A percentile compares a stretch with the other conserved stretches of the same genome.
These are phyloP conservation scores for Zonitis immaculata DNA, from an alignment of 2,888 invertebrate genomes.

Conservation along the genomic window DNA sequence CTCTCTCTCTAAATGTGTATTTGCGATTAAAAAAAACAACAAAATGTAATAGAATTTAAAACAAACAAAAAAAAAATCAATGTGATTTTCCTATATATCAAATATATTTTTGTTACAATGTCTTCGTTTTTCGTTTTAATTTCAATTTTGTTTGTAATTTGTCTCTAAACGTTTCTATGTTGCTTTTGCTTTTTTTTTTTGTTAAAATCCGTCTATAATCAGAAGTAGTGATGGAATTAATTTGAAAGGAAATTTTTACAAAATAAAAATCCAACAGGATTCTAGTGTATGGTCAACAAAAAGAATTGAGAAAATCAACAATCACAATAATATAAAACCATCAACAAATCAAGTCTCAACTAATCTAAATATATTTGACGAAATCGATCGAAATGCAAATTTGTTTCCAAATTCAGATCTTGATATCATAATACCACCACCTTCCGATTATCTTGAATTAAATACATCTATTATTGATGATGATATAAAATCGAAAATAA, in stretches of 20 bases:
- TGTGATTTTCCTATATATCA: slow-evolving; percentile 43
- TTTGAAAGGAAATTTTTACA: no score
- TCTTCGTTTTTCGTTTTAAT: slow-evolving; percentile 20
- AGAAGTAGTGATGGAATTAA: no score
- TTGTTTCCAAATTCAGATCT: neutral
- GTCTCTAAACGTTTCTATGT: slow-evolving; percentile 18
- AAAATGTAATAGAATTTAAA: no score
- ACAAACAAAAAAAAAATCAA: slow-evolving; percentile 26
- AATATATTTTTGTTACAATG: slow-evolving; percentile 45
- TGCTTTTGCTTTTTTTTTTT: slow-evolving; percentile 14
- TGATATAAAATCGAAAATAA: no score
- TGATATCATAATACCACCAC: slow-evolving; percentile 15
- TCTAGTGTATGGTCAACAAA: neutral
- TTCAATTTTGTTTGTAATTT: slow-evolving; percentile 9
- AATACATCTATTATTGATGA: no score
- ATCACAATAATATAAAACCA: no score
- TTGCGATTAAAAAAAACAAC: neutral
- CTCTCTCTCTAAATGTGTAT: neutral
- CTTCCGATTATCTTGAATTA: slow-evolving; percentile 13
- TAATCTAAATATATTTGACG: slow-evolving; percentile 37
- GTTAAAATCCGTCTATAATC: no score
- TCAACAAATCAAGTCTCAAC: no score
- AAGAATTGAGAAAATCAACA: neutral
- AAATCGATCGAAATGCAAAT: slow-evolving; percentile 18
- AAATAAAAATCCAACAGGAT: neutral